phyloP scores from a whole-genome alignment of 2,888 invertebrate species.

The Eilema caniola region DNA sequence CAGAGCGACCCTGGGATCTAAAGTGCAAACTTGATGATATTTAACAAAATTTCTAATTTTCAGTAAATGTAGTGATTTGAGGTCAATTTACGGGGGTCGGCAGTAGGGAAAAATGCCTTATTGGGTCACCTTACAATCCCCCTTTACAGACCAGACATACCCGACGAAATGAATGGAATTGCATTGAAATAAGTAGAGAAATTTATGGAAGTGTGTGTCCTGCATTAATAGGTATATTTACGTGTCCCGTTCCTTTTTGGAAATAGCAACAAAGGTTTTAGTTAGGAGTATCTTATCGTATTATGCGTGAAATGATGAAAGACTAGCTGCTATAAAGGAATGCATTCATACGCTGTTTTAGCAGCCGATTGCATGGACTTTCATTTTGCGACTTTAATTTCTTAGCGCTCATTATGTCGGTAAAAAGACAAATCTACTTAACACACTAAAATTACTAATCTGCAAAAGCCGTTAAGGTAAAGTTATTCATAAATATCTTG shows the following conservation, averaged over 20 bases:
- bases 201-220: no score
- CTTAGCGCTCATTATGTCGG: slow-evolving; percentile 16
- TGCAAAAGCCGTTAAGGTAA: slow-evolving; percentile 18
- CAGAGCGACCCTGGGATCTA: no score
- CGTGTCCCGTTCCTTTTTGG: no score
- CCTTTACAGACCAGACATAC: no score
- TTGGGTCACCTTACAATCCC: no score
- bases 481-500: slow-evolving; percentile 19
- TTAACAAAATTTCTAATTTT: no score
- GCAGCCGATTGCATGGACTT: slow-evolving; percentile 15
- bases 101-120: no score
- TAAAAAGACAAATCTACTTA: slow-evolving; percentile 17
- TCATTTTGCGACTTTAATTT: slow-evolving; percentile 15
- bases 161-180: neutral
- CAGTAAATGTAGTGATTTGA: no score
- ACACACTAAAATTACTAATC: no score
- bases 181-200: neutral
- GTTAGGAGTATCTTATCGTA: slow-evolving; percentile 1
- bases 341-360: slow-evolving; percentile 11
- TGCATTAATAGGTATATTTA: no score
- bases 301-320: slow-evolving; percentile 4
- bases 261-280: neutral
- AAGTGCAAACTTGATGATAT: no score
- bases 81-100: no score
- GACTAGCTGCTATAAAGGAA: slow-evolving; percentile 8